phyloP scores from a whole-genome alignment of 1,140 invertebrate genomes.

The Pseudomyrmex gracilis region DNA sequence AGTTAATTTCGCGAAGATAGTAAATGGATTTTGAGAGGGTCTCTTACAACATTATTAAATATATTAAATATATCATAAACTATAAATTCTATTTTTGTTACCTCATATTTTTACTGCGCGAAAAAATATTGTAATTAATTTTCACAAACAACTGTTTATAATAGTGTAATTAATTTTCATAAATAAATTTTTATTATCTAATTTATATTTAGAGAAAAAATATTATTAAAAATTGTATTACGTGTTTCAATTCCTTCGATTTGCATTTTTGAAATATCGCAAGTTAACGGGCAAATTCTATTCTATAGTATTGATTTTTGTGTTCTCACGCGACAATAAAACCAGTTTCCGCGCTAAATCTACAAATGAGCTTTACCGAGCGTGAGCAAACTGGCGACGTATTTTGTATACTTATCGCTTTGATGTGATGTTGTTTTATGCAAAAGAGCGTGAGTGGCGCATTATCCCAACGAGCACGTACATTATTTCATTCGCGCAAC shows the following conservation, averaged over 20 bases:
- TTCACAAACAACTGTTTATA: too few relatives aligned
- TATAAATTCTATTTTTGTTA: too few relatives aligned
- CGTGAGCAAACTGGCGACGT: conserved; percentile 1
- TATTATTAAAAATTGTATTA: too few relatives aligned
- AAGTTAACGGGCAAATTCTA: not conserved
- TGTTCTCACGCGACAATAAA: conserved; percentile 1
- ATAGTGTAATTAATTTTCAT: too few relatives aligned
- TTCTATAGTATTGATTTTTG: conserved; percentile 4
- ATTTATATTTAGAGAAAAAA: too few relatives aligned
- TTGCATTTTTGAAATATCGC: not conserved
- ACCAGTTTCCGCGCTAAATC: conserved; percentile 3
- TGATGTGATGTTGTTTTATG: conserved; percentile 31
- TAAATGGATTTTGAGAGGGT: not conserved
- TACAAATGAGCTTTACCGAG: conserved; percentile 1
- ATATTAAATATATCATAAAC: too few relatives aligned
- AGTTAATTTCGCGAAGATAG: not conserved
- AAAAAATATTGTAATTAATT: too few relatives aligned
- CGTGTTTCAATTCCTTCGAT: not conserved
- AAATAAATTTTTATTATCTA: too few relatives aligned
- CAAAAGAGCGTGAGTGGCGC: conserved; percentile 23
- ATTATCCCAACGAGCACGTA: not conserved
- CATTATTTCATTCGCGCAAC: not conserved
- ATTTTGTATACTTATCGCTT: conserved; percentile 20
- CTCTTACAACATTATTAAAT: too few relatives aligned
- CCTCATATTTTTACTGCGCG: too few relatives aligned